Base-by-base conservation (phyloP, 2,113 vertebrate species). In the Forbesichthys papilliferus region DNA sequence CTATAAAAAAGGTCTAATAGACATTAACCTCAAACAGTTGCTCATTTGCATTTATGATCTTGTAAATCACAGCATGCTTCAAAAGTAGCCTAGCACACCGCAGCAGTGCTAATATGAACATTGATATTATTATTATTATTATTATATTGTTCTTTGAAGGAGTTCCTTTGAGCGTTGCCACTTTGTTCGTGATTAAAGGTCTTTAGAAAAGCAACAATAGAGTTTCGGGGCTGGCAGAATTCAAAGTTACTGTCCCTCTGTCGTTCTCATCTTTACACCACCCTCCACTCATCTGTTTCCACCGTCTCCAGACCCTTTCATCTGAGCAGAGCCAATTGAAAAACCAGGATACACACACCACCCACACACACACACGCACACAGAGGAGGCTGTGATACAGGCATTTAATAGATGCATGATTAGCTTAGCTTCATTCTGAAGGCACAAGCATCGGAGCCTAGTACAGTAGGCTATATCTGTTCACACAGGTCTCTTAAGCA, bases 261-360 rank as follows among this genome's bases (percentile, higher is more conserved):
- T 27, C 18, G 11, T 33, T 66, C n/a, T 52, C 54, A n/a, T 54
- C 54, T n/a, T 62, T 20, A 16, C 5, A 68, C 64, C 52, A 58
- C 9, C 20, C 9, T 6, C 14, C 70, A 47, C 46, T 73, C 66
- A 57, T 62, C 58, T 49, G 61, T 66, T 42, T 57, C 54, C 61
- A 27, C 57, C 64, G 48, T 61, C 63, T 54, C 36, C 48, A 12
- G 33, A 48, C 18, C 1, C 18, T 79, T 73, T 65, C 18, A 68
- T 68, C 66, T 53, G 65, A 34, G 51, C 48, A 73, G 11, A 52
- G 13, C 48, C 74, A 67, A 62, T 57, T 71, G 73, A 60, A 70
- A 69, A 74, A 75, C 6, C 63, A 60, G 27, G 66, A 34, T 11
- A 16, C 46, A 62, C 42, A 6, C 42, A 47, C n/a, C 54, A 57